These are phyloP conservation scores for Phortica magna DNA, from an alignment of 2,888 invertebrate genomes.

Conservation along the genomic window DNA sequence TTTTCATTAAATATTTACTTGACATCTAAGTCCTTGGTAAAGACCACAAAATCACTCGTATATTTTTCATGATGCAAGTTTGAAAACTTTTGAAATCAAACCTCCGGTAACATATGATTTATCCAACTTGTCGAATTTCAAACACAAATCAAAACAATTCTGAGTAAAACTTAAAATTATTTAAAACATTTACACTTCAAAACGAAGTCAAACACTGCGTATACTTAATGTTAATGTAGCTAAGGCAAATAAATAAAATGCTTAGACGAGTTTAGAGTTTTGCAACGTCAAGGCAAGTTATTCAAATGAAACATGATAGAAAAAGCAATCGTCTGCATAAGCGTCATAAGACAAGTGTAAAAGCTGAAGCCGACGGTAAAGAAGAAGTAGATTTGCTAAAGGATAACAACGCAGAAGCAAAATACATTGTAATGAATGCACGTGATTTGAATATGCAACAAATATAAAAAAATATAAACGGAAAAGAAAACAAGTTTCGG, in stretches of 20 bases:
- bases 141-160: too few species aligned
- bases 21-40: too few species aligned
- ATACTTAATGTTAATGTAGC: neutral
- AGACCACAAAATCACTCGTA: too few species aligned
- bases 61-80: too few species aligned
- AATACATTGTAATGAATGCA: constrained; percentile 29
- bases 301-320: constrained; percentile 12
- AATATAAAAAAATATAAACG: neutral
- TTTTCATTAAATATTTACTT: too few species aligned
- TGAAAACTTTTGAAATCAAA: too few species aligned
- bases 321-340: neutral
- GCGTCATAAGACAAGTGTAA: too few species aligned
- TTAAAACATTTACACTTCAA: neutral
- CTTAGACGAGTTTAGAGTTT: neutral
- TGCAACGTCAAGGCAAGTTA: neutral
- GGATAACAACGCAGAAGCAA: neutral
- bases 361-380: too few species aligned
- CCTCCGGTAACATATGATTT: too few species aligned
- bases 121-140: too few species aligned
- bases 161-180: too few species aligned
- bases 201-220: neutral
- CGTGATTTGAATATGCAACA: constrained; percentile 31
- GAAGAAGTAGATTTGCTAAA: neutral
- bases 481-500: neutral
- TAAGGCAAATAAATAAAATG: neutral